Evolutionary conservation across 2,113 vertebrate genomes (phyloP).

Genomic region (Perccottus glenii): DNA sequence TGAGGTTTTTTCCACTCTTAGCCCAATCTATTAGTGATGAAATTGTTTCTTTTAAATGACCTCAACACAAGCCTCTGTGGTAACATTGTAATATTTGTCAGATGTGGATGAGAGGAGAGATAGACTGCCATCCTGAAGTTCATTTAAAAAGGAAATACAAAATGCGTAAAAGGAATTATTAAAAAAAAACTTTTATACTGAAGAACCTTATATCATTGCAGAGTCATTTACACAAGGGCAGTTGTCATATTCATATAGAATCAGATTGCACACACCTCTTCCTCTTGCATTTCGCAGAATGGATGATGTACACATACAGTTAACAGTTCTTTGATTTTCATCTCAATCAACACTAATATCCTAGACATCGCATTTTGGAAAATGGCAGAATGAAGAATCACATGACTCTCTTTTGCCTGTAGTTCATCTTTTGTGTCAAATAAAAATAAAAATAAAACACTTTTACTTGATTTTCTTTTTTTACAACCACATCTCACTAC

Average conservation of each 20-base stretch:
- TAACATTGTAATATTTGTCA: too few relatives aligned
- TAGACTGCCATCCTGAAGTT: constrained; percentile 75
- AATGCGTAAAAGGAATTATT: too few relatives aligned
- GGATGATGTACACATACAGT: constrained; percentile 66
- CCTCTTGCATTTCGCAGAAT: constrained; percentile 81
- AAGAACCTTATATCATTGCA: constrained; percentile 83
- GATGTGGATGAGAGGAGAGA: constrained; percentile 8
- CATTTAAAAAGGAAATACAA: too few relatives aligned
- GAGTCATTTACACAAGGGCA: too few relatives aligned
- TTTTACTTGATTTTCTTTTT: constrained; percentile 64
- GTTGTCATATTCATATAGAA: constrained; percentile 84
- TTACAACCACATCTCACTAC: constrained; percentile 96
- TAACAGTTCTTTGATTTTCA: constrained; percentile 48
- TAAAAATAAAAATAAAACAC: constrained; percentile 88
- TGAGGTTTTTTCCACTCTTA: too few relatives aligned
- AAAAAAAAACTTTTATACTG: constrained; percentile 90
- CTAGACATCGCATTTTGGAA: too few relatives aligned
- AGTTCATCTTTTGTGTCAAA: too few relatives aligned
- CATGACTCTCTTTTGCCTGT: too few relatives aligned
- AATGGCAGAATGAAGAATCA: too few relatives aligned
- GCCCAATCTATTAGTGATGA: too few relatives aligned
- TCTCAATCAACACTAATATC: not conserved
- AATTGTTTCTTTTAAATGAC: too few relatives aligned
- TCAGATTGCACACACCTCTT: constrained; percentile 80
- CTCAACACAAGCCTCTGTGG: too few relatives aligned